Evolutionary conservation across 92 coral and sea anemone genomes (phyloP), one percentile per base, ranked within the genome.

Genomic region (Heteractis magnifica): DNA sequence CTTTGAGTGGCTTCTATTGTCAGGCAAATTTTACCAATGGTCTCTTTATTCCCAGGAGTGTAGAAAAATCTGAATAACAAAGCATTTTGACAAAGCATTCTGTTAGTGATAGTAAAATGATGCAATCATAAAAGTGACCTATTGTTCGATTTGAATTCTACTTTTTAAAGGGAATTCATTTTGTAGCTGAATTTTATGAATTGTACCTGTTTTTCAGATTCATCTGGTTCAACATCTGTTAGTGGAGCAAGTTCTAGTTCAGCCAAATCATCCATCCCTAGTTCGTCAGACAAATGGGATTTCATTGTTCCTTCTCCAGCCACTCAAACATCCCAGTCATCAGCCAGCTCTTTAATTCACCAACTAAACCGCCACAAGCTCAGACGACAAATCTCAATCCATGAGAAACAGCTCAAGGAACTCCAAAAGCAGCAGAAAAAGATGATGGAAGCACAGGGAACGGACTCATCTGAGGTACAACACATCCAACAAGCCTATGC

Each of bases 231-330:
- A 74, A 49, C 4, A 7, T 52, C 44, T 52, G 18, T 62, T 18
- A 55, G 44, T 76, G 79, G 41, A 76, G 16, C 79, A 52, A 76
- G 79, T 76, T 48, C 84, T 3, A 70, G 77, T 18, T 18, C 84
- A n/a, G 26, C 83, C 20, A 80, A 64, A 20, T 8, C 75, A 6
- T 55, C 71, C 16, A 65, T 18, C 59, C 15, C 81, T 18, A 80
- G 51, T 56, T 75, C 83, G 14, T 70, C 81, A 26, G 89, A 83
- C 15, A 90, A 94, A 71, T 97, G 99, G 99, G 98, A 97, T 80
- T 97, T 97, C 79, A 97, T 97, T 78, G 92, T 97, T 21, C 99
- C 99, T 14, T 91, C 92, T 13, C 85, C 86, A 0, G 84, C 91
- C 70, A 85, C 88, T 62, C 95, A 92, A 60, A 83, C 81, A 49